These are phyloP conservation scores for Periphyllus acericola DNA, from an alignment of 2,888 invertebrate species.

Conservation along the genomic window DNA sequence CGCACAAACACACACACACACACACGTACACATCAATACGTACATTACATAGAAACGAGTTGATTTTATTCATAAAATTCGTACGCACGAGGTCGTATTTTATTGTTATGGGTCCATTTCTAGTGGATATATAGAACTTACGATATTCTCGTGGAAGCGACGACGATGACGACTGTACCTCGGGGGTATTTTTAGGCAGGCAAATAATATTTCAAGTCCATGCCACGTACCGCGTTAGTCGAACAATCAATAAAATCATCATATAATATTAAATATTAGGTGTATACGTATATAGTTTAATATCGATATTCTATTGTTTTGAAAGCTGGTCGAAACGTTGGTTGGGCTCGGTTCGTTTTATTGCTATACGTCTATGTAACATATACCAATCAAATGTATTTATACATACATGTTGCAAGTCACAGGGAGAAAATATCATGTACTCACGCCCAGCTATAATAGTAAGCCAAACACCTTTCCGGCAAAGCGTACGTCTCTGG, in stretches of 20 bases:
- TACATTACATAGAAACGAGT: not conserved
- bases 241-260: not conserved
- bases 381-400: too few species aligned
- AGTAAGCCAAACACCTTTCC: not conserved
- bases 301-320: not conserved
- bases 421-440: not conserved
- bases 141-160: not conserved
- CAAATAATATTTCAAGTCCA: not conserved
- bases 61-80: not conserved
- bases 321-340: not conserved
- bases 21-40: not conserved
- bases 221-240: not conserved
- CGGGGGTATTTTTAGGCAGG: not conserved
- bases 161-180: not conserved
- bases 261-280: too few species aligned
- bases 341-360: too few species aligned
- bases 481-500: not conserved
- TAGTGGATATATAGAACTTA: not conserved
- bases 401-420: not conserved
- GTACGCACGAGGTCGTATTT: not conserved
- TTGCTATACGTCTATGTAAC: too few species aligned
- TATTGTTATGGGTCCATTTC: conserved; percentile 18
- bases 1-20: not conserved
- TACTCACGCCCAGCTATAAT: not conserved
- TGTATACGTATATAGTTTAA: too few species aligned